Evolutionary conservation across 2,797 vertebrate species (phyloP), one percentile per base, ranked within the genome.

Genomic region (Cyclopterus lumpus): DNA sequence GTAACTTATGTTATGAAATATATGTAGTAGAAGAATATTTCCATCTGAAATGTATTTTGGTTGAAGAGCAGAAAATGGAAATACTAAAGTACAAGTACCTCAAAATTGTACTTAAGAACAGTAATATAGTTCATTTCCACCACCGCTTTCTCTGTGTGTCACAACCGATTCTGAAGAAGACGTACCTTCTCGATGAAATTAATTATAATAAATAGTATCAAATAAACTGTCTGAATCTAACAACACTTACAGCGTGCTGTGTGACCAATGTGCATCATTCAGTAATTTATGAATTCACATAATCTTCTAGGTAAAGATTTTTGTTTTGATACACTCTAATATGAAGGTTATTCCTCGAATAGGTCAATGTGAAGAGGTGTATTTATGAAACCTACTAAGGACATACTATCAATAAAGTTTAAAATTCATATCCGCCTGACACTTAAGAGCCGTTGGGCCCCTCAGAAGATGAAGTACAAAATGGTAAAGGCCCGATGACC

Each of bases 341-440:
- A 68, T 38, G 10, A 28, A 24, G 8, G 2, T 36, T 22, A 28
- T 59, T 34, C 10, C 22, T 53, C 57, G 4, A 49, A 53, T 2
- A 24, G 67, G 60, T 61, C 66, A 60, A 36, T 54, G 42, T 55
- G 10, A 59, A 54, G 32, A 57, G 36, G 18, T 44, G 11, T 5
- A 22, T 78, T 67, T 62, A 76, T 66, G 55, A 66, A 75, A 75
- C 73, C 53, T 24, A n/a, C n/a, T 12, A 16, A 51, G 48, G 59
- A 57, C 28, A 46, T 40, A 55, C 44, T 63, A 40, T n/a, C 58
- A 65, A 79, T 82, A 65, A 82, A 72, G 81, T 81, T 80, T 77
- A 88, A 88, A 90, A 86, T 83, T 81, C 81, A 90, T 59, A 67
- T 63, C 69, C 48, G 64, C 30, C 38, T 82, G 79, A 81, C 80